phyloP scores from a whole-genome alignment of 2,797 vertebrate species.

The Lepilemur septentrionalis region DNA sequence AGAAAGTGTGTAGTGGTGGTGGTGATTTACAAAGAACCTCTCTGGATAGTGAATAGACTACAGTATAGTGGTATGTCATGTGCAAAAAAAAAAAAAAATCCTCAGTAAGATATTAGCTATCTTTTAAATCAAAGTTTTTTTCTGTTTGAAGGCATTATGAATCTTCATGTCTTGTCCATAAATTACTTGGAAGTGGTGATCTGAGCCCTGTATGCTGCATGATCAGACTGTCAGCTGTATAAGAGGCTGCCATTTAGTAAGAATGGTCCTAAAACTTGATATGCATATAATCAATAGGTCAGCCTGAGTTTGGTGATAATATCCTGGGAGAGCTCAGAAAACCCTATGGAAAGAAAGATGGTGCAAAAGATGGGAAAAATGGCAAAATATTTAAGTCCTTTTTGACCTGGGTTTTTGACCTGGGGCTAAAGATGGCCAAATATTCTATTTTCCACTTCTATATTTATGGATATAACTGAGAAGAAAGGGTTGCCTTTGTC shows the following conservation, averaged over 20 bases:
- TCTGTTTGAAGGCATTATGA: conserved; percentile 4
- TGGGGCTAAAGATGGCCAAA: background rate
- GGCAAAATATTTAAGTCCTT: background rate
- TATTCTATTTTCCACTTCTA: background rate
- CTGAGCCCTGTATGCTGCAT: background rate
- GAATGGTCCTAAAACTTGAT: background rate
- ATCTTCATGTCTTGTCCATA: background rate
- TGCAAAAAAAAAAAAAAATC: background rate
- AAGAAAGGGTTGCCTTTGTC: background rate
- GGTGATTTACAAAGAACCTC: background rate
- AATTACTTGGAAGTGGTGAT: background rate
- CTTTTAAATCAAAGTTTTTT: background rate
- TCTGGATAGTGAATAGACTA: background rate
- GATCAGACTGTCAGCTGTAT: background rate
- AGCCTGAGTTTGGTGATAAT: background rate
- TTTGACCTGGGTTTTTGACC: background rate
- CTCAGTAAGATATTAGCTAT: background rate
- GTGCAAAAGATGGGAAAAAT: background rate
- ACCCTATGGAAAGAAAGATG: background rate
- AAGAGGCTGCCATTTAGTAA: background rate
- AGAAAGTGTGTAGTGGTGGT: background rate
- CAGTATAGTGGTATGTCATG: background rate
- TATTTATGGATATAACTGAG: background rate
- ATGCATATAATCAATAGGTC: background rate
- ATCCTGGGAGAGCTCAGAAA: background rate